Evolutionary conservation across 2,888 invertebrate species (phyloP).

Genomic region (Ditula angustiorana): DNA sequence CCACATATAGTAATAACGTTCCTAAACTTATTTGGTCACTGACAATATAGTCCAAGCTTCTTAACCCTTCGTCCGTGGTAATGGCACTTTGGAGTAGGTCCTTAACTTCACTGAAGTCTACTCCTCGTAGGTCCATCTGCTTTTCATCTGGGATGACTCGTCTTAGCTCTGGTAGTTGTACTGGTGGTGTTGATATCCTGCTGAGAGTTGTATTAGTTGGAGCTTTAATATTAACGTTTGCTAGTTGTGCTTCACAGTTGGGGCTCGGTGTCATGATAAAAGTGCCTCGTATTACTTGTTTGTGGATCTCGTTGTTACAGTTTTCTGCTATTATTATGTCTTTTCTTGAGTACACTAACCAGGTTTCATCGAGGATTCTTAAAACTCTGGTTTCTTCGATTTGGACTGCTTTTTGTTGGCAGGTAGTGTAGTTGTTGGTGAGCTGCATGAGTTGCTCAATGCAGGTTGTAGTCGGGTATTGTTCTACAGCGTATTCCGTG

Average conservation of each 20-base stretch:
- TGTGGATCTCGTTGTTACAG: background rate
- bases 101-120: background rate
- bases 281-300: background rate
- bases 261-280: background rate
- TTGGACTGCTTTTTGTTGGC: background rate
- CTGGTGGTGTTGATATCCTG: background rate
- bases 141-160: background rate
- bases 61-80: background rate
- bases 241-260: background rate
- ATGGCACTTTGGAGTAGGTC: background rate
- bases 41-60: background rate
- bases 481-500: background rate
- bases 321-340: background rate
- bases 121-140: conserved; percentile 2
- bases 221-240: background rate
- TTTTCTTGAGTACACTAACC: background rate
- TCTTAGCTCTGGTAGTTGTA: background rate
- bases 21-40: conserved; percentile 3
- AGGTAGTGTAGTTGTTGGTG: background rate
- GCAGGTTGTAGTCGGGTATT: background rate
- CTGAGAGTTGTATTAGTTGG: background rate
- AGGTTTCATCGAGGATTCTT: background rate
- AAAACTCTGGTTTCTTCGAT: background rate
- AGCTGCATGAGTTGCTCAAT: too few relatives aligned
- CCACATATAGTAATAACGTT: background rate